Evolutionary conservation across 2,888 invertebrate genomes (phyloP), one percentile per base, ranked within the genome.

Genomic region (Norana najaformis): DNA sequence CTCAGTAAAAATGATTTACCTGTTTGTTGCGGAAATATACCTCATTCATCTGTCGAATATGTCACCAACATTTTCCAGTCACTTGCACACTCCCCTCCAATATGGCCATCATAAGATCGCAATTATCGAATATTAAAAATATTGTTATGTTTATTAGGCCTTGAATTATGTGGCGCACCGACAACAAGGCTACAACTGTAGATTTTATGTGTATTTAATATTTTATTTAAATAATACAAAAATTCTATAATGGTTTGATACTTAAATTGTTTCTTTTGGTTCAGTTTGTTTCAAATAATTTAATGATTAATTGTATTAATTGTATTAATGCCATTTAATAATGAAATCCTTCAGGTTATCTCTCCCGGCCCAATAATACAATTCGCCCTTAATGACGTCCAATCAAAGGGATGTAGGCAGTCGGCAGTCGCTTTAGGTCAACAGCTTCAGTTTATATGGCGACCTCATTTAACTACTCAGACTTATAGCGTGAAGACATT

Each of bases 1-100:
- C 69, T 69, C 69, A n/a, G 30, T 69, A 69, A 69, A 69, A 69
- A 69, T 69, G 69, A 69, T 69, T 69, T 69, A 69, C 69, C 69
- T 69, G 69, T 69, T 69, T 8, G 69, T n/a, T n/a, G 69, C 69
- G n/a, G 69, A 69, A 69, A 69, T 69, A 69, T 69, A 69, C 69
- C 69, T 69, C 69, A 69, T 69, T 69, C 69, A n/a, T 69, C 69
- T 69, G 69, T n/a, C 69, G 6, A 69, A 1, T 6, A 11, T n/a
- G 69, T n/a, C 69, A n/a, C 4, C 30, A 69, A n/a, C 69, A 69
- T 69, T n/a, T n/a, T 23, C 47, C 47, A 47, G 47, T 47, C 47
- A 47, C 23, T 47, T 23, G 47, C 23, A 11, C 47, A 23, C 23
- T 47, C 47, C 23, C 47, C 20, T 23, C 47, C 47, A 11, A 23